Evolutionary conservation across 1,140 invertebrate genomes (phyloP), one percentile per base, ranked within the genome.

Genomic region (Drosophila parvula): DNA sequence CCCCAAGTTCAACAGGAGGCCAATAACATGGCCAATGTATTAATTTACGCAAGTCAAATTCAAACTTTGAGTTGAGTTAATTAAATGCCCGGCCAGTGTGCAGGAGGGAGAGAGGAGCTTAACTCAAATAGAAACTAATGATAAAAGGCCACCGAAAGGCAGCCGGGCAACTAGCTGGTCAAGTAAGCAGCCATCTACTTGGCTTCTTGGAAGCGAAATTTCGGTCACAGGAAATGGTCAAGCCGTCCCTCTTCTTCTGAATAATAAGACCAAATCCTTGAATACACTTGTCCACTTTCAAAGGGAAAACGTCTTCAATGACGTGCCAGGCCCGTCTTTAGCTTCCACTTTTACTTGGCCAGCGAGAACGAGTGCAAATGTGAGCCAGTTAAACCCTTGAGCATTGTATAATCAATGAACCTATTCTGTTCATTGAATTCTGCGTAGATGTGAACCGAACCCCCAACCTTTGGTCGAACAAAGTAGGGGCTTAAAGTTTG

Each of bases 11-110:
- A 47, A 68, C 65, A 71, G 64, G 59, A 61, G 64, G 61, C 70
- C 83, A 79, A 85, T 82, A 86, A 82, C 75, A 82, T 63, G 64
- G 71, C 78, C 84, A 81, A 82, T 78, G 83, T 86, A 85, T 88
- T 88, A 78, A 85, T 88, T 84, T 80, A 77, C 60, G 70, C 59
- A 76, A 76, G 60, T 58, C 76, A 79, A 79, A 61, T 59, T 59
- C 48, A 82, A 75, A 58, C 68, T 79, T 79, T 75, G 59, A 71
- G 73, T 70, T 57, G 61, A 86, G 65, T 86, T 85, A 85, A 85
- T 85, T 85, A 88, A 85, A 85, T 85, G 62, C 64, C 69, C 34
- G 45, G 67, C 81, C 73, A 41, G 38, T 8, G 12, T 38, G 36
- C 40, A 38, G 44, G 16, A 60, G 61, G 40, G 22, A 22, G 22